phyloP scores from a whole-genome alignment of 2,888 invertebrate genomes.

The Plebejus melissa region DNA sequence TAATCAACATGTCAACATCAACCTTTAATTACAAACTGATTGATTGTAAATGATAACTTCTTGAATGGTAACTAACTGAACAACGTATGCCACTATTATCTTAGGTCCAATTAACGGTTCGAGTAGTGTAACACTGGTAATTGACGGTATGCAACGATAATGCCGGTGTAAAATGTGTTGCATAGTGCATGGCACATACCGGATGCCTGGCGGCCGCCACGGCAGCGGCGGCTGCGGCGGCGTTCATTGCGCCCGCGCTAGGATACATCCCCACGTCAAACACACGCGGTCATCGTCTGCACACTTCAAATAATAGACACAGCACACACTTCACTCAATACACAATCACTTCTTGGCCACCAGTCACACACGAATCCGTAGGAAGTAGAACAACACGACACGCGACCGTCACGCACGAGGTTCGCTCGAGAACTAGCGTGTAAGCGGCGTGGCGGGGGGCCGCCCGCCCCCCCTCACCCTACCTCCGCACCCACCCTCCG shows the following conservation, averaged over 20 bases:
- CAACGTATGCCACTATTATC: background rate
- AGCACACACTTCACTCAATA: constrained; percentile 67
- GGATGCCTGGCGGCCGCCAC: constrained; percentile 92
- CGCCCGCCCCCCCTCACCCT: constrained; percentile 49
- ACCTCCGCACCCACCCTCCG: constrained; percentile 55
- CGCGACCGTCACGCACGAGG: constrained; percentile 50
- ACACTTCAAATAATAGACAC: constrained; percentile 59
- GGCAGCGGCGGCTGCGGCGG: constrained; percentile 90
- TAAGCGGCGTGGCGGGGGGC: constrained; percentile 44
- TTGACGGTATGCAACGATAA: constrained; percentile 14
- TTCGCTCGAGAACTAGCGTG: constrained; percentile 60
- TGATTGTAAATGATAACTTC: background rate
- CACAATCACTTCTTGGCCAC: constrained; percentile 59
- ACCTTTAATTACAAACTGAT: background rate
- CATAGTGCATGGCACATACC: constrained; percentile 76
- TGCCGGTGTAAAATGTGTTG: constrained; percentile 10
- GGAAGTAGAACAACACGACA: constrained; percentile 34
- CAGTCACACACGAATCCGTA: constrained; percentile 35
- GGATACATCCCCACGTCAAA: constrained; percentile 87
- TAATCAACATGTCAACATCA: background rate
- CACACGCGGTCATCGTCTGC: constrained; percentile 66
- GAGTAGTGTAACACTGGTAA: background rate
- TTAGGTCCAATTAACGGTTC: background rate
- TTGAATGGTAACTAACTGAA: background rate
- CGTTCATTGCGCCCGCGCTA: constrained; percentile 90